Evolutionary conservation across 2,113 vertebrate species (phyloP), one percentile per base, ranked within the genome.

Genomic region (Poeciliopsis occidentalis): DNA sequence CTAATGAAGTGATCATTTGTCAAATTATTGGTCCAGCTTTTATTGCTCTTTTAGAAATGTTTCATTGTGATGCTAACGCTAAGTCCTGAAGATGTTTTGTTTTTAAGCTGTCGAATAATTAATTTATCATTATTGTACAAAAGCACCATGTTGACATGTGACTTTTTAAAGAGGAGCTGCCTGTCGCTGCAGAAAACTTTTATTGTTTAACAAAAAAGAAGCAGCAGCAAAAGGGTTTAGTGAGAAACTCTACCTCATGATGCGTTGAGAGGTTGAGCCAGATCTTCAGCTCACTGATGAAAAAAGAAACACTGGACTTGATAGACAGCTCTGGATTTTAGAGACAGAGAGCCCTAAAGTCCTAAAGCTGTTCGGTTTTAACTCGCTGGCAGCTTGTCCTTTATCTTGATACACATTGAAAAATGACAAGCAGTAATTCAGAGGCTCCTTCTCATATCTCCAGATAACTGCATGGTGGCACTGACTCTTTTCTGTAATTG

Each of bases 321-420:
- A n/a, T 51, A 29, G 51, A 30, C 47, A 12, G 15, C 7, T 24
- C 44, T 24, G n/a, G 17, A 54, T 57, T 64, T 26, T 34, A 24
- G 12, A 63, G 60, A 37, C 29, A 29, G 24, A 47, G 64, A 65
- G 39, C 24, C 37, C 51, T 37, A 8, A 47, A 24, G 57, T 3
- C 60, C 69, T 27, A 3, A 41, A 74, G 70, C 69, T 41, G 54
- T 75, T 67, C 66, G 62, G 39, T 76, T 32, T 75, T 73, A 22
- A 57, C 30, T 54, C 8, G 29, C 44, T 66, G 41, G 61, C 60
- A 69, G 26, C 44, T 6, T 32, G 30, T 64, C 60, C 39, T 68
- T 37, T 65, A 30, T 80, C 57, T 71, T 54, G 26, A 54, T 77
- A 69, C 75, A 39, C 64, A 29, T 62, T 65, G 64, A 78, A 34